Evolutionary conservation across 2,113 vertebrate genomes (phyloP).

Genomic region (Petrocephalus zakoni): DNA sequence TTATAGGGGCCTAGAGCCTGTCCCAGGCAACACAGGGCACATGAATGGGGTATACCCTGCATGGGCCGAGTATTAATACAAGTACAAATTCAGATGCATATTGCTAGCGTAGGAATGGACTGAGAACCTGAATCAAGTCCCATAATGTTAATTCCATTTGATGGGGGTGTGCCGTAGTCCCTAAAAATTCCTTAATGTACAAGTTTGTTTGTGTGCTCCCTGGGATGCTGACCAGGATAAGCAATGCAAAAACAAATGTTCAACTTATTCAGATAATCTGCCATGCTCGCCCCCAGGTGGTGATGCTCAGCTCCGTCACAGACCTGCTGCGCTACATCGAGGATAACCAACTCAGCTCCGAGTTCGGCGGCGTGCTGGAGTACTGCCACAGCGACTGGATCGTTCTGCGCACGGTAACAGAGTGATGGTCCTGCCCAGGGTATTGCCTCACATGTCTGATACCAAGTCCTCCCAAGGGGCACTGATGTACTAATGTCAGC

Average conservation of each 20-base stretch:
- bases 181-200: background rate
- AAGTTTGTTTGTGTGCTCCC: background rate
- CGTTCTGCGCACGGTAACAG: conserved; percentile 79
- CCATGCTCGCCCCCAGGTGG: conserved; percentile 63
- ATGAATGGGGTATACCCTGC: background rate
- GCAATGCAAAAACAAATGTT: background rate
- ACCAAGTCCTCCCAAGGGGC: background rate
- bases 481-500: background rate
- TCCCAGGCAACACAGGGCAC: background rate
- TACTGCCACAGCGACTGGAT: conserved; percentile 91
- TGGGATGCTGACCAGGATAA: background rate
- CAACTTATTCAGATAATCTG: background rate
- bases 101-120: background rate
- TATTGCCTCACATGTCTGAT: background rate
- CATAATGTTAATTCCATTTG: background rate
- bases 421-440: background rate
- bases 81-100: background rate
- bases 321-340: conserved; percentile 91
- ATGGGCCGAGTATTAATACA: background rate
- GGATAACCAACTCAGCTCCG: conserved; percentile 82
- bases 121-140: background rate
- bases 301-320: conserved; percentile 91
- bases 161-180: background rate
- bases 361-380: conserved; percentile 84
- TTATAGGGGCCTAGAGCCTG: background rate